Evolutionary conservation across 1,140 invertebrate genomes (phyloP).

Genomic region (Globodera rostochiensis): DNA sequence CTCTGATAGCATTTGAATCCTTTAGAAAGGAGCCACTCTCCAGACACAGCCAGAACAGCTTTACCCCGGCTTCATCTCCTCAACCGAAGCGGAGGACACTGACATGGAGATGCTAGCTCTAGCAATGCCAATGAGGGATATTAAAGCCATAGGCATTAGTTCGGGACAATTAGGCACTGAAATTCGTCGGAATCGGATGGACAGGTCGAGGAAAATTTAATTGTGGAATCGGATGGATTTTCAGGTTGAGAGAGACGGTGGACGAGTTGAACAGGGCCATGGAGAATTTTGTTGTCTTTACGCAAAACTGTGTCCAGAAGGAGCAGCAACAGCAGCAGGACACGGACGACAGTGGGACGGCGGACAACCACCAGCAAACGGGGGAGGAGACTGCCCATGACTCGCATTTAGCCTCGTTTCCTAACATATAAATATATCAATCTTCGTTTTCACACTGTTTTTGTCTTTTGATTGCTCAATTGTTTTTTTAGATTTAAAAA

Average conservation of each 20-base stretch:
- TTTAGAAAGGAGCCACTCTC: conserved; percentile 18
- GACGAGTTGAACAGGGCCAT: conserved; percentile 46
- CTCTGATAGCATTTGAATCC: background rate
- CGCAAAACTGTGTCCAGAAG: conserved; percentile 19
- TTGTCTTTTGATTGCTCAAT: background rate
- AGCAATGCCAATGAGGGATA: conserved; percentile 14
- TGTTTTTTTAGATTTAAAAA: too few species aligned
- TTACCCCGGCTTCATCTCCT: conserved; percentile 30
- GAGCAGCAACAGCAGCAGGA: conserved; percentile 15
- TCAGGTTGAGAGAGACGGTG: conserved; percentile 36
- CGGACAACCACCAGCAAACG: conserved; percentile 2
- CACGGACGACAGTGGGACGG: conserved; percentile 15
- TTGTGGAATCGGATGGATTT: background rate
- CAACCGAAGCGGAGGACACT: conserved; percentile 45
- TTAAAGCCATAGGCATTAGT: conserved; percentile 17
- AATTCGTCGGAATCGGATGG: conserved; percentile 50
- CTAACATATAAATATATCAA: background rate
- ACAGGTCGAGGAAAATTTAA: conserved; percentile 8
- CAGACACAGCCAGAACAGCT: conserved; percentile 6
- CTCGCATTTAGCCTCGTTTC: background rate
- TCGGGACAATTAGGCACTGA: conserved; percentile 36
- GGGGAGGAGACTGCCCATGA: background rate
- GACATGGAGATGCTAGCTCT: conserved; percentile 36
- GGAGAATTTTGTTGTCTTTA: conserved; percentile 46
- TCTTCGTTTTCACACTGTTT: background rate